A percentile compares a stretch with the other conserved stretches of the same genome.
phyloP scores from a whole-genome alignment of 2,888 invertebrate genomes.

The Catocala fraxini region DNA sequence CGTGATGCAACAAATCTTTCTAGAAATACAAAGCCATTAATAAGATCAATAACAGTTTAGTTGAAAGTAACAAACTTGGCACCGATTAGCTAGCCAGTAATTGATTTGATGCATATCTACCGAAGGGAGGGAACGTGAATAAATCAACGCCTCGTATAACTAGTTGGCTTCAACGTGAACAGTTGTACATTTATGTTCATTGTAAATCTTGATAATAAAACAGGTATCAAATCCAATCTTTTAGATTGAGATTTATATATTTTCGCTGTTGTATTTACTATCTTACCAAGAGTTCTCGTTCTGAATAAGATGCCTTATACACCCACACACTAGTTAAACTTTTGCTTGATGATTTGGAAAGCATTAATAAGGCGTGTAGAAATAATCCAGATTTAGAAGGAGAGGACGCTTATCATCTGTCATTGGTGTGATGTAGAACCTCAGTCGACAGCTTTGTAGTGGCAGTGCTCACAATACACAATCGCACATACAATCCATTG shows the following conservation, averaged over 20 bases:
- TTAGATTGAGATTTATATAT: not conserved
- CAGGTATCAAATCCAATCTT: constrained; percentile 1
- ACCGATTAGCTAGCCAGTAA: constrained; percentile 56
- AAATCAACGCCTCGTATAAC: constrained; percentile 50
- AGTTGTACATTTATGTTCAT: constrained; percentile 31
- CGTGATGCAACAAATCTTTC: too few species aligned
- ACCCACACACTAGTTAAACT: too few species aligned
- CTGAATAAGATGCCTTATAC: too few species aligned
- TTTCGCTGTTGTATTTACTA: not conserved
- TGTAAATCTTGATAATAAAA: constrained; percentile 26
- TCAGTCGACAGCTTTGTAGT: too few species aligned
- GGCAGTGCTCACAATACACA: too few species aligned
- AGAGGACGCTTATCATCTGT: too few species aligned
- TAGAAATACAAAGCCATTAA: not conserved
- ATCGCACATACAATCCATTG: too few species aligned
- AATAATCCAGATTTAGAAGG: too few species aligned
- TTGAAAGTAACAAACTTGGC: constrained; percentile 29
- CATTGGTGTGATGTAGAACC: too few species aligned
- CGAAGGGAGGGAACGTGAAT: constrained; percentile 30
- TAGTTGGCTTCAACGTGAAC: constrained; percentile 14
- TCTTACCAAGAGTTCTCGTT: too few species aligned
- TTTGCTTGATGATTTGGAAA: too few species aligned
- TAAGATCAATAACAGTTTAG: constrained; percentile 15
- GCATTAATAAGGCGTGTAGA: too few species aligned
- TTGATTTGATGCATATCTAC: constrained; percentile 64